Evolutionary conservation across 2,888 invertebrate genomes (phyloP), one percentile per base, ranked within the genome.

Genomic region (Smittia aterrima): DNA sequence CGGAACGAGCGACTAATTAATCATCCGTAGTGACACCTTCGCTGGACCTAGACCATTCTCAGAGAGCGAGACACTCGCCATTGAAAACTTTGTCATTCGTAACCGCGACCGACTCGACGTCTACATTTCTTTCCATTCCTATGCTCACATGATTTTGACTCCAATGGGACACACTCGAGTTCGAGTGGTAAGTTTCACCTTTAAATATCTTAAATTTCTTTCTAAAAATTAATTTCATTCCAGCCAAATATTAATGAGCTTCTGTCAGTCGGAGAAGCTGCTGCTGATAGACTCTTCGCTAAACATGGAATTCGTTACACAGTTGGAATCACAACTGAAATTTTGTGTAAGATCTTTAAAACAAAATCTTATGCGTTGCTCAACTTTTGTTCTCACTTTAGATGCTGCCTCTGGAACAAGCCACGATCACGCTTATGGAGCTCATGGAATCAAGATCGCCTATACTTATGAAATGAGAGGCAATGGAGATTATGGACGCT

Each of bases 101-200:
- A 81, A 86, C 13, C 78, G 81, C 22, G 78, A 81, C 0, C 81
- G 81, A 11, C 78, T 87, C 0, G 80, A 80, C 4, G 84, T 86
- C 0, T 87, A 88, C 77, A 78, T 90, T 0, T 86, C 88, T 0
- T 86, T 90, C 77, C 88, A 90, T 77, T 85, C 87, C 0, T 90
- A 87, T 78, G 88, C 89, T 0, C 90, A 90, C 77, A 82, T 83
- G 11, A 78, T 89, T 20, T 78, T 89, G 6, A 82, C 87, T n/a
- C 89, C 89, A 0, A 88, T 86, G 76, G 88, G 88, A 0, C 86
- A 87, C 72, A 79, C 81, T 3, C 2, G 47, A 11, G 47, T 47
- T 47, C 47, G 11, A n/a, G 16, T 47, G 11, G 47, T 47, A 47
- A 47, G 47, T 47, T 47, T 3, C 11, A 47, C 9, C 38, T 7